A percentile compares a stretch with the other conserved stretches of the same genome.
These are phyloP conservation scores for Rhinoptilus africanus DNA, from an alignment of 2,113 vertebrate genomes.

Conservation along the genomic window DNA sequence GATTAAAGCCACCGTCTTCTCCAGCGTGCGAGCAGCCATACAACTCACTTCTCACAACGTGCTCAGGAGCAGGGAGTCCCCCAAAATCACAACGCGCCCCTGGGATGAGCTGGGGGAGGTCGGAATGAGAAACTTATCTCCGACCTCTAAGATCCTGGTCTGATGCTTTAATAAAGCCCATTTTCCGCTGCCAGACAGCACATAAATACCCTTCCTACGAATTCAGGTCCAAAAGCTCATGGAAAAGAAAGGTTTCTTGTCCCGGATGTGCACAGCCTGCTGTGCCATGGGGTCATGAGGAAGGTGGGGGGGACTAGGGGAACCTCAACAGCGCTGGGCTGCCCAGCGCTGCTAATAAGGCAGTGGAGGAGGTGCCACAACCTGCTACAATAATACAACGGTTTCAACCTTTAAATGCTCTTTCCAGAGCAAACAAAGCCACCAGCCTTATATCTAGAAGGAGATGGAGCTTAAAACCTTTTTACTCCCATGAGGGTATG, in stretches of 20 bases:
- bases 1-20: not conserved
- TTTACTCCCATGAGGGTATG: not conserved
- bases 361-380: not conserved
- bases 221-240: not conserved
- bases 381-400: not conserved
- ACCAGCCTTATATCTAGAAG: not conserved
- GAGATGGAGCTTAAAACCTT: not conserved
- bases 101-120: not conserved
- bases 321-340: not conserved
- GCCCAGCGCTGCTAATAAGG: not conserved
- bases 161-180: not conserved
- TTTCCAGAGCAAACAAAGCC: not conserved
- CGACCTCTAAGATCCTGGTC: not conserved
- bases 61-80: not conserved
- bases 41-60: fast-evolving
- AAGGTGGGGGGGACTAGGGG: not conserved
- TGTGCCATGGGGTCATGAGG: not conserved
- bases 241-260: not conserved
- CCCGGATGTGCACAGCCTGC: not conserved
- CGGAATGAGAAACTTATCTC: not conserved
- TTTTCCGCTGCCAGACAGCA: not conserved
- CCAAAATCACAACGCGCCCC: not conserved
- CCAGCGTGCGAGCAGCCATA: not conserved
- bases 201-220: fast-evolving
- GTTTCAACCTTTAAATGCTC: not conserved